phyloP scores from a whole-genome alignment of 2,888 invertebrate genomes.

The Cetonia aurata region DNA sequence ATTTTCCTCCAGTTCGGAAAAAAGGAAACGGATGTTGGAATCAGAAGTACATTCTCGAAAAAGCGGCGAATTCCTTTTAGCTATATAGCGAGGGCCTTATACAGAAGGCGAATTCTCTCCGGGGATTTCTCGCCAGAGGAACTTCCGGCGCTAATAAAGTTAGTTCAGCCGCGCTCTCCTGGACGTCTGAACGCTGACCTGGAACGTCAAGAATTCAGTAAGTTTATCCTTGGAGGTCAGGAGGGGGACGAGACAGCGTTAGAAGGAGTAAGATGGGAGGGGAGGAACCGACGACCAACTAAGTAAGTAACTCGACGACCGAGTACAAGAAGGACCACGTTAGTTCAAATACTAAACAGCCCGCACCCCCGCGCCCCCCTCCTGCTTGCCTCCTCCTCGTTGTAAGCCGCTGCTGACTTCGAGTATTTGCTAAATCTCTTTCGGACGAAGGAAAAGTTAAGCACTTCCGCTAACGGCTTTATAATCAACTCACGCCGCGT shows the following conservation, averaged over 20 bases:
- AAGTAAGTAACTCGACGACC: slow-evolving; percentile 9
- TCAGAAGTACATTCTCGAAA: slow-evolving; percentile 28
- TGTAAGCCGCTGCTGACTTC: slow-evolving; percentile 11
- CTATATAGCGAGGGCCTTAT: not conserved
- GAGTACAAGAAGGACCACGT: slow-evolving; percentile 8
- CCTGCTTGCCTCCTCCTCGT: slow-evolving; percentile 6
- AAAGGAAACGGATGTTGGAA: not conserved
- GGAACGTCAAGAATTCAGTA: slow-evolving; percentile 56
- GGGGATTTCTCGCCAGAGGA: slow-evolving; percentile 18
- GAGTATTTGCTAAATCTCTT: slow-evolving; percentile 42
- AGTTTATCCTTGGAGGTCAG: slow-evolving; percentile 35
- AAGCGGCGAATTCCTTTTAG: slow-evolving; percentile 23
- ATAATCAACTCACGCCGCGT: slow-evolving; percentile 28
- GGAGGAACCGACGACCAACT: not conserved
- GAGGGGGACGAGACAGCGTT: slow-evolving; percentile 12
- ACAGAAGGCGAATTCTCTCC: slow-evolving; percentile 19
- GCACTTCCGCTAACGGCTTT: slow-evolving; percentile 40
- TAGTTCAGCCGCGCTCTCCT: slow-evolving; percentile 54
- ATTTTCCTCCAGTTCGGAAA: too few species aligned
- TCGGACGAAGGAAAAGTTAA: slow-evolving; percentile 26
- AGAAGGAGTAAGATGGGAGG: not conserved
- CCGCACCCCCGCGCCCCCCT: too few species aligned
- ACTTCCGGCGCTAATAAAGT: slow-evolving; percentile 56
- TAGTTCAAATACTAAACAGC: slow-evolving; percentile 43
- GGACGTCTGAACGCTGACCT: slow-evolving; percentile 55